Conservation (phyloP, 2,113 vertebrate genomes). For the Otis tarda region DNA sequence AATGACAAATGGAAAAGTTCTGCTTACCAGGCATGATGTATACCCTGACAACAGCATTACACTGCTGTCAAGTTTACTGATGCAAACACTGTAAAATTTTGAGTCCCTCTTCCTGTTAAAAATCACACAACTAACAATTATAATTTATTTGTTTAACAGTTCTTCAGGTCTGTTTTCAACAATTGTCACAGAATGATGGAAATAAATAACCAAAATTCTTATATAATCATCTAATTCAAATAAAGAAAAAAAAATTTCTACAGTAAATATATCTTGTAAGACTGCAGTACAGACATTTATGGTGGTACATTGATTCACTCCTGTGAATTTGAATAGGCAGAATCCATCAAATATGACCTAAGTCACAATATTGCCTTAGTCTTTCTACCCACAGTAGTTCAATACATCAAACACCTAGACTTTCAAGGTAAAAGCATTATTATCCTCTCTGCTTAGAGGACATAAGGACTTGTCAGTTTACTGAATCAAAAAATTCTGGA, state of each 20-base stretch:
- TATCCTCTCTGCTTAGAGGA: not conserved
- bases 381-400: not conserved
- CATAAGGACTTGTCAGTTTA: not conserved
- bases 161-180: not conserved
- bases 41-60: rapidly evolving
- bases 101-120: not conserved
- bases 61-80: not conserved
- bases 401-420: not conserved
- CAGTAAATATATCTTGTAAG: not conserved
- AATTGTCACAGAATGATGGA: not conserved
- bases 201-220: not conserved
- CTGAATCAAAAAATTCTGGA: not conserved
- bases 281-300: not conserved
- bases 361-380: not conserved
- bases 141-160: not conserved
- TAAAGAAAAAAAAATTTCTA: not conserved
- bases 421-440: not conserved
- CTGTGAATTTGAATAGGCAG: not conserved
- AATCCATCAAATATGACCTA: not conserved
- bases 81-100: not conserved
- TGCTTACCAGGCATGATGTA: not conserved
- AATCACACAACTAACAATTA: not conserved
- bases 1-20: not conserved
- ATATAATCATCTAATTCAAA: not conserved
- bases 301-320: not conserved